Conservation (phyloP, 1,140 invertebrate species). For the Drosophila prosaltans region DNA sequence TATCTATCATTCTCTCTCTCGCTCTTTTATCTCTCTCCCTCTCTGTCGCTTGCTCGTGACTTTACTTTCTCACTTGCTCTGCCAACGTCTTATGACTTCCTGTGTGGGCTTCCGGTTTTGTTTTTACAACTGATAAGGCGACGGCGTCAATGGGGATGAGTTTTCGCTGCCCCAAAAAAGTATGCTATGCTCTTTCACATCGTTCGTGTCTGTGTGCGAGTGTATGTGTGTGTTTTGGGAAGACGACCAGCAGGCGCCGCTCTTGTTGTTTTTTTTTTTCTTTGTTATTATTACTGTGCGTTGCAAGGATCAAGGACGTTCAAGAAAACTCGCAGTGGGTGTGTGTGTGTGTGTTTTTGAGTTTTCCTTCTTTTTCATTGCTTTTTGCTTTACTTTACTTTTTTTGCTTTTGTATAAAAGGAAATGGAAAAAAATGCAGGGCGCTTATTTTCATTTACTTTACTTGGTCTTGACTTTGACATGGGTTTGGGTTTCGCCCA, state of each 20-base stretch:
- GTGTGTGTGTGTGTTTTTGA: background rate
- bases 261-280: constrained; percentile 35
- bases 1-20: constrained; percentile 17
- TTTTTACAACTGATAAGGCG: constrained; percentile 81
- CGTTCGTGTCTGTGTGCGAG: constrained; percentile 5
- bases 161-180: constrained; percentile 50
- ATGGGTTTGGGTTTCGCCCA: constrained; percentile 45
- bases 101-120: constrained; percentile 80
- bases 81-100: constrained; percentile 56
- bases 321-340: constrained; percentile 60
- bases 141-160: constrained; percentile 34
- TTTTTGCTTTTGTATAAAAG: constrained; percentile 18
- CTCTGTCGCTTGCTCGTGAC: constrained; percentile 21
- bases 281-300: constrained; percentile 66
- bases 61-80: constrained; percentile 14
- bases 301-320: constrained; percentile 83
- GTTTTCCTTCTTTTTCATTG: background rate
- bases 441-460: constrained; percentile 57
- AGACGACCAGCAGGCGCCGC: constrained; percentile 74
- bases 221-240: constrained; percentile 44
- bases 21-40: constrained; percentile 10
- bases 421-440: constrained; percentile 74
- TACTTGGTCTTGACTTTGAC: constrained; percentile 61
- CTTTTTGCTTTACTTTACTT: constrained; percentile 12
- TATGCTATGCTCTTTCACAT: constrained; percentile 59